Conservation (phyloP, 2,113 vertebrate genomes). For the Opisthocomus hoazin region DNA sequence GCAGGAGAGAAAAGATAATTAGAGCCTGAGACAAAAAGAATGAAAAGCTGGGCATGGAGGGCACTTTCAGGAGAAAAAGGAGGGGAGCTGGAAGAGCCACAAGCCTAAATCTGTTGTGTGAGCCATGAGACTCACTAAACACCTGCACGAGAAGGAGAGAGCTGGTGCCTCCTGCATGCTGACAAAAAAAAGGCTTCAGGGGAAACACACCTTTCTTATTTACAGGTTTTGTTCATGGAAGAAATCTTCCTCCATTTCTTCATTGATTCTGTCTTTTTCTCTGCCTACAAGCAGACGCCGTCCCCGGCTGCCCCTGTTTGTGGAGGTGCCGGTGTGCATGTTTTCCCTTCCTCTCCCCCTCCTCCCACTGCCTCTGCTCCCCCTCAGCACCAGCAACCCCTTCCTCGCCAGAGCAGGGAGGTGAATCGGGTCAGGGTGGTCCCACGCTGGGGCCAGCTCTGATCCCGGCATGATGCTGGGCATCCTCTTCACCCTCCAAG, state of each 20-base stretch:
- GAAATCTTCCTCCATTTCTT: neutral
- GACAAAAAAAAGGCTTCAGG: neutral
- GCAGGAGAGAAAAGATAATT: constrained; percentile 65
- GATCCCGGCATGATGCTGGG: neutral
- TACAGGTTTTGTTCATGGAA: neutral
- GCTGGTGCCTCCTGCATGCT: neutral
- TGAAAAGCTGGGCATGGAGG: constrained; percentile 43
- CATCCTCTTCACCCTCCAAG: neutral
- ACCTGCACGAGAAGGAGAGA: neutral
- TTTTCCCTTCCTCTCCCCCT: neutral
- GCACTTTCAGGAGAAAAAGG: constrained; percentile 31
- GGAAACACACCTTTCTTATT: neutral
- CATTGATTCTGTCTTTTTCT: neutral
- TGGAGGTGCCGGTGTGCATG: neutral
- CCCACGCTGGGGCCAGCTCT: rapidly evolving
- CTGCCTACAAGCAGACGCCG: neutral
- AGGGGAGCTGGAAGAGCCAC: constrained; percentile 11
- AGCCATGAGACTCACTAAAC: neutral
- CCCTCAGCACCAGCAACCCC: neutral
- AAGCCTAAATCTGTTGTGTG: constrained; percentile 34
- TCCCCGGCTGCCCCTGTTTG: neutral
- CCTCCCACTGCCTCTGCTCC: neutral
- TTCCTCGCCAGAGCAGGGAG: neutral
- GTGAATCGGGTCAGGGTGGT: neutral
- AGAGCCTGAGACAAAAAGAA: neutral